Conservation (phyloP, 2,113 vertebrate species). For the Lophura nycthemera region DNA sequence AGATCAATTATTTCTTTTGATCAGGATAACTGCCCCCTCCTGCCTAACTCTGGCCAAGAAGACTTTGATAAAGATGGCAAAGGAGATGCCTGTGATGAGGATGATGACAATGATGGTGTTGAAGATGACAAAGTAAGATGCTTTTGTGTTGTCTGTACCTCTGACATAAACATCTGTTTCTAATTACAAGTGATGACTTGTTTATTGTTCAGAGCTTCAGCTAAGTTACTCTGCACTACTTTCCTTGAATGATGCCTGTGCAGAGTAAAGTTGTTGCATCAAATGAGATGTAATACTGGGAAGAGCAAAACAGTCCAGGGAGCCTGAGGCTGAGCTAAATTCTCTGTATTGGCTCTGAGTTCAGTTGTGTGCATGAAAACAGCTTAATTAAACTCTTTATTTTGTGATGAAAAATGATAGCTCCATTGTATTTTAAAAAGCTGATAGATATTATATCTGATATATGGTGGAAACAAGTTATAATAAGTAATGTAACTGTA, state of each 20-base stretch:
- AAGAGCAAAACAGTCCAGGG: background rate
- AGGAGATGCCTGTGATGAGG: conserved; percentile 96
- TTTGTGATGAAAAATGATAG: background rate
- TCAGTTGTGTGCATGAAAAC: background rate
- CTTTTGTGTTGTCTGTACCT: background rate
- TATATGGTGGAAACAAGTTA: background rate
- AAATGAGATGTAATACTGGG: background rate
- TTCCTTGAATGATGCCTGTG: background rate
- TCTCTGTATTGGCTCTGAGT: background rate
- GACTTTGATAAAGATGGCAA: conserved; percentile 96
- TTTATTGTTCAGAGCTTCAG: background rate
- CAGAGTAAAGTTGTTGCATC: background rate
- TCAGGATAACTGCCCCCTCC: conserved; percentile 95
- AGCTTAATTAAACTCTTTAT: background rate
- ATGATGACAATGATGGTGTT: conserved; percentile 95
- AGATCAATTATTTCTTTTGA: conserved; percentile 22
- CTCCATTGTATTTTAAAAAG: background rate
- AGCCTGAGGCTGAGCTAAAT: background rate
- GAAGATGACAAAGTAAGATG: conserved; percentile 88
- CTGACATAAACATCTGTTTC: background rate
- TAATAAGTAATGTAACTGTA: background rate
- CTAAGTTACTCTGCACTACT: background rate
- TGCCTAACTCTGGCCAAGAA: conserved; percentile 98
- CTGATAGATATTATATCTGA: background rate
- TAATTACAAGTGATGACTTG: background rate